Base-by-base conservation (phyloP, 1,140 invertebrate genomes). In the Danaus melanippus region DNA sequence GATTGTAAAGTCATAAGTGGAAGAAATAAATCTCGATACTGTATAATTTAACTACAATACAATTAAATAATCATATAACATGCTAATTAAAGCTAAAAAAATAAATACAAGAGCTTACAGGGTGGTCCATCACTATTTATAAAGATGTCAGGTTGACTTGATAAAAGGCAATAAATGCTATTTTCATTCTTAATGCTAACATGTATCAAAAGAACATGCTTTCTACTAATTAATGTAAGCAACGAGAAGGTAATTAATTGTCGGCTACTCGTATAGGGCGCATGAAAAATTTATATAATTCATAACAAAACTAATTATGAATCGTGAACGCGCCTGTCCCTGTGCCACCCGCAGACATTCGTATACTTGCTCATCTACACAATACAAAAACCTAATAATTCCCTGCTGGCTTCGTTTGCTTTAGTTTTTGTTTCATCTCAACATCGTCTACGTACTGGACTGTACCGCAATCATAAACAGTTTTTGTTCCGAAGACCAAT, bases 271-370 rank as follows among this genome's bases (percentile, higher is more conserved):
- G 64, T 71, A 71, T 67, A 73, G 66, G 55, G 62, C 58, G 67
- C 76, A 86, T 84, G 74, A 86, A 84, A 82, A 78, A 86, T 86
- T 83, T 78, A 86, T 85, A 76, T 68, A 79, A 83, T 79, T 86
- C 79, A 86, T 86, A 86, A 84, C 82, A 75, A 59, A 65, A 67
- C 76, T 83, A 83, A 84, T 79, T 81, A 80, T 80, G 74, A 79
- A 76, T 65, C 71, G 71, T 77, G 66, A 67, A 65, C 69, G 68
- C 69, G 72, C 62, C 60, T 64, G 62, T 43, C 65, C 61, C 67
- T 70, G 65, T 71, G 74, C 82, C 79, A 83, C 82, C 82, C 79
- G 82, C 78, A 65, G 76, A 67, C 73, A 56, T 47, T 57, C 62
- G 61, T 46, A 52, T 66, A 66, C 61, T 50, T 60, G 32, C 54